A percentile compares a stretch with the other conserved stretches of the same genome.
Evolutionary conservation across 2,888 invertebrate species (phyloP).

Genomic region (Acrobasis suavella): DNA sequence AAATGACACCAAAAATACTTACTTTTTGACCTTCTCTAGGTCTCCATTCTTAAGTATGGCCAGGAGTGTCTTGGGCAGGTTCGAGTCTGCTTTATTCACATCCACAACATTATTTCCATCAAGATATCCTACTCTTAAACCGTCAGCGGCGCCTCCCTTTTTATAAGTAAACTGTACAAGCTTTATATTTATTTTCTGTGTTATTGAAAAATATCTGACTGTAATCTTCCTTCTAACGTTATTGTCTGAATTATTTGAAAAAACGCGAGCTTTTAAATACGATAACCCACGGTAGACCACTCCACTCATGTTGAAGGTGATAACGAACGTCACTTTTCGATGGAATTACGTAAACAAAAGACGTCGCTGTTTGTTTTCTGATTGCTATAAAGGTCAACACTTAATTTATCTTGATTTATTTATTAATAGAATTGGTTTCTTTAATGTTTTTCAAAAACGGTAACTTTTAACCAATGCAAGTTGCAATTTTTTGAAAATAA

Average conservation of each 20-base stretch:
- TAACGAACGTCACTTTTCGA: constrained; percentile 31
- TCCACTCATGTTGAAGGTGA: constrained; percentile 50
- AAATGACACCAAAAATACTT: constrained; percentile 42
- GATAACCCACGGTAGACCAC: constrained; percentile 45
- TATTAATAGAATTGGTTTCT: background rate
- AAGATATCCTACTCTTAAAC: constrained; percentile 78
- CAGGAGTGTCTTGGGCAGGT: constrained; percentile 66
- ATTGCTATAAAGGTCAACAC: background rate
- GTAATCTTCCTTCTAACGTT: constrained; percentile 30
- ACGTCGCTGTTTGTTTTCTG: constrained; percentile 4
- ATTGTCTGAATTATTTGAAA: constrained; percentile 38
- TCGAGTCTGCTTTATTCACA: constrained; percentile 82
- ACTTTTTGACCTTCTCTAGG: constrained; percentile 59
- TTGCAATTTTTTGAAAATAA: background rate
- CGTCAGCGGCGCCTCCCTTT: constrained; percentile 79
- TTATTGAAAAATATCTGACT: constrained; percentile 49
- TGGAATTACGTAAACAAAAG: constrained; percentile 47
- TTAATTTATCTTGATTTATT: background rate
- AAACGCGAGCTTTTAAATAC: constrained; percentile 45
- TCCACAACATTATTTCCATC: constrained; percentile 85
- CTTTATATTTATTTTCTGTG: constrained; percentile 80
- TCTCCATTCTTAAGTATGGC: constrained; percentile 66
- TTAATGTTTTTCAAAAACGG: background rate
- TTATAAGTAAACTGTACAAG: constrained; percentile 86
- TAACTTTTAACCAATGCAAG: background rate